phyloP scores from a whole-genome alignment of 2,797 vertebrate species.

The Aselliscus stoliczkanus region DNA sequence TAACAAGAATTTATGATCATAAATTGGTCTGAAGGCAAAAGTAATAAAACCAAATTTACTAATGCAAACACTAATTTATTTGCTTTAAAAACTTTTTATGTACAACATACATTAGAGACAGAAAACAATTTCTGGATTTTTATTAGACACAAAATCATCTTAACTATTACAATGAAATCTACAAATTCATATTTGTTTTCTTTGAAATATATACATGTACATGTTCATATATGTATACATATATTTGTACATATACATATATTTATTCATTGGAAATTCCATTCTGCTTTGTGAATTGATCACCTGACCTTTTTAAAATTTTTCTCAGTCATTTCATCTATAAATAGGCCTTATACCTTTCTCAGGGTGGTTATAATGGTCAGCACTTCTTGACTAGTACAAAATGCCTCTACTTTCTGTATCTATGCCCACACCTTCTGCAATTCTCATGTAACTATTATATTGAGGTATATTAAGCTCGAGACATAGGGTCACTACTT shows the following conservation, averaged over 20 bases:
- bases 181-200: background rate
- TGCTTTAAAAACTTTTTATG: slow-evolving; percentile 42
- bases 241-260: background rate
- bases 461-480: background rate
- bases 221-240: background rate
- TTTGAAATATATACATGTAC: background rate
- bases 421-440: background rate
- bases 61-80: background rate
- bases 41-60: slow-evolving; percentile 51
- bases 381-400: background rate
- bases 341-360: background rate
- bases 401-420: background rate
- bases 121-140: background rate
- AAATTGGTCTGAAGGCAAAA: slow-evolving; percentile 49
- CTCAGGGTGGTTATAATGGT: background rate
- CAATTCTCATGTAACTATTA: background rate
- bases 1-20: slow-evolving; percentile 55
- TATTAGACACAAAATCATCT: background rate
- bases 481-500: background rate
- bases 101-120: background rate
- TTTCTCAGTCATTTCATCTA: background rate
- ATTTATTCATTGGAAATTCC: background rate
- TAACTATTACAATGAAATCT: slow-evolving; percentile 20
- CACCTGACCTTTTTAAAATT: background rate
- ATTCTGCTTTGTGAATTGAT: background rate